Evolutionary conservation across 2,797 vertebrate genomes (phyloP).

Genomic region (Danio aesculapii): DNA sequence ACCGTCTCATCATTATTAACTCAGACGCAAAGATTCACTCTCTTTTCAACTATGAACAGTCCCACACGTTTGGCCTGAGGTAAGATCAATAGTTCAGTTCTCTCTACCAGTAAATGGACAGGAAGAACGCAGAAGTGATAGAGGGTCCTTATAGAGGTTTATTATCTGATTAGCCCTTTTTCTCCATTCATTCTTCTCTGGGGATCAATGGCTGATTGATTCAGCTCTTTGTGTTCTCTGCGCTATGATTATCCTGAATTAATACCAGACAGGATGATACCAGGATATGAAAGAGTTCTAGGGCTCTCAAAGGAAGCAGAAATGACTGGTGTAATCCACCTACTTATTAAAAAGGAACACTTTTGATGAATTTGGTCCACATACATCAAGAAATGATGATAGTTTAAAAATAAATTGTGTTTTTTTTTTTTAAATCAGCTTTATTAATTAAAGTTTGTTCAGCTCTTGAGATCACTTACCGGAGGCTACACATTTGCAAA

Average conservation of each 20-base stretch:
- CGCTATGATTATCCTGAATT: constrained; percentile 44
- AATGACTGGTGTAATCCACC: constrained; percentile 25
- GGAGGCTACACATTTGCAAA: constrained; percentile 7
- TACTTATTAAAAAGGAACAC: constrained; percentile 22
- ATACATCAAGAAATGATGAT: background rate
- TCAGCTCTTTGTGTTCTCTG: constrained; percentile 61
- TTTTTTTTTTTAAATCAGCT: background rate
- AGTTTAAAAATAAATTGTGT: constrained; percentile 2
- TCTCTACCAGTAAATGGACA: constrained; percentile 28
- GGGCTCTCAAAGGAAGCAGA: constrained; percentile 15
- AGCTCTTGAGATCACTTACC: background rate
- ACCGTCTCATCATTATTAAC: constrained; percentile 93
- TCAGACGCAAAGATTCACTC: constrained; percentile 93
- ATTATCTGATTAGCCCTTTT: constrained; percentile 58
- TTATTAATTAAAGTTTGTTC: background rate
- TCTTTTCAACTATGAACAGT: constrained; percentile 95
- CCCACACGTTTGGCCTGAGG: constrained; percentile 95
- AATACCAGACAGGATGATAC: constrained; percentile 38
- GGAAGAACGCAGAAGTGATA: constrained; percentile 3
- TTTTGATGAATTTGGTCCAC: background rate
- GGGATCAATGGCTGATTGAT: constrained; percentile 63
- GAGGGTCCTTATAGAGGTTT: constrained; percentile 37
- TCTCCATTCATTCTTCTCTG: constrained; percentile 47
- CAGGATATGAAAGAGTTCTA: constrained; percentile 26
- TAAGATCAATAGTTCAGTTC: constrained; percentile 74